Base-by-base conservation (phyloP, 2,113 vertebrate genomes). In the Sarotherodon lohbergeri region DNA sequence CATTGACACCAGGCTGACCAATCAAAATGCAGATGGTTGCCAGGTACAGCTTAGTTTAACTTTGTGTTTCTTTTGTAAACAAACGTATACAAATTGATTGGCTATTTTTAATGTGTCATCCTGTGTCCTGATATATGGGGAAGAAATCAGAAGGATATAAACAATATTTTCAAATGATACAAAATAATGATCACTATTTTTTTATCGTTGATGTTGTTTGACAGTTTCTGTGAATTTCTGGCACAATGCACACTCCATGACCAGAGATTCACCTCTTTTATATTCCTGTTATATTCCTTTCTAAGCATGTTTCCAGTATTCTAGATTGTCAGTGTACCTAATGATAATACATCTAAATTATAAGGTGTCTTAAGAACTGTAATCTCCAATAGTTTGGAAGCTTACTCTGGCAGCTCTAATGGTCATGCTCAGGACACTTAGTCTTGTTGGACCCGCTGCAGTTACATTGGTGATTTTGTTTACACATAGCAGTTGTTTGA, bases 1-100 rank as follows among this genome's bases (percentile, higher is more conserved):
- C 88, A 96, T 97, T 9, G 98, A 99, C 88, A 91, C 96, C 29
- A 96, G 98, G 80, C 95, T 98, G 91, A 97, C 96, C 93, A 93
- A 91, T 94, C 98, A 96, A 80, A 93, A 91, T 8, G 46, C 95
- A 86, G 97, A 99, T 50, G 79, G 95, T 68, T 86, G 89, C 80
- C 97, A 97, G 97, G 98, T 99, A 86, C 83, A 83, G 81, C 43
- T 56, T 27, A 11, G 1, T 76, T 81, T 78, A 50, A 50, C 27
- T 78, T 32, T 78, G 24, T 78, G 6, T 78, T 48, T 48, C 71
- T 76, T 76, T 50, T 29, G 22, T 29, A 48, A 73, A 73, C 22
- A 73, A 27, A 73, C 9, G 1, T 73, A 73, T 76, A 76, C 14
- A 19, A 48, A 29, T 7, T 19, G 14, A 46, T 29, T 27, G 68